Evolutionary conservation across 2,113 vertebrate genomes (phyloP), one percentile per base, ranked within the genome.

Genomic region (Percina caprodes): DNA sequence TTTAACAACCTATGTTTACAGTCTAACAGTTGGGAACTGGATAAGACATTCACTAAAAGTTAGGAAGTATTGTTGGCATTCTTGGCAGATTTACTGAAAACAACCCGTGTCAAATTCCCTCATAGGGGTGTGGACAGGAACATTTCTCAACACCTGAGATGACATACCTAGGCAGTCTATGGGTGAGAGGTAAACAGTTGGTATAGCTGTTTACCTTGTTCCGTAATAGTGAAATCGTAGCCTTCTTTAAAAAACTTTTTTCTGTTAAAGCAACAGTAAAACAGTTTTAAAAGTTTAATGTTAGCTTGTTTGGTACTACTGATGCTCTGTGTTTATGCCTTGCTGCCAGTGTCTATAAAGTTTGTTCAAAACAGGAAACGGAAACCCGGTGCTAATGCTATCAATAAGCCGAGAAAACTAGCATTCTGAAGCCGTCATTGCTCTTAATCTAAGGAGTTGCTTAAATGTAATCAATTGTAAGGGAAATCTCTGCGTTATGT

Each of bases 301-400:
- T 6, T 19, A 39, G 19, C 6, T 1, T 39, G 12, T 7, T 60
- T n/a, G 13, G 2, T 26, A 35, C 46, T 35, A 1, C 9, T 4
- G 2, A 14, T 8, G 24, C 18, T 11, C 24, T 48, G 18, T 42
- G 18, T 60, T 16, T 48, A 11, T 35, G 10, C 9, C 0, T 19
- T 1, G 11, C 10, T 6, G 6, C 1, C 5, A 0, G 58, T 69
- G 70, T 85, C 26, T 71, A 88, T 91, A 93, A 92, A 92, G 90
- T 88, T 91, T 0, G 0, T 79, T 70, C 79, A 87, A 90, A 91
- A 63, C 74, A 5, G 89, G 89, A 92, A 92, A 11, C 86, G 91
- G 92, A 93, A 91, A 51, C 69, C 0, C 14, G 2, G 3, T 2
- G 4, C 2, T 1, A 1, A 2, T 12, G 68, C 23, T 78, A 56